These are phyloP conservation scores for Chrysochloris asiatica DNA, from an alignment of 2,113 vertebrate species.

Conservation along the genomic window DNA sequence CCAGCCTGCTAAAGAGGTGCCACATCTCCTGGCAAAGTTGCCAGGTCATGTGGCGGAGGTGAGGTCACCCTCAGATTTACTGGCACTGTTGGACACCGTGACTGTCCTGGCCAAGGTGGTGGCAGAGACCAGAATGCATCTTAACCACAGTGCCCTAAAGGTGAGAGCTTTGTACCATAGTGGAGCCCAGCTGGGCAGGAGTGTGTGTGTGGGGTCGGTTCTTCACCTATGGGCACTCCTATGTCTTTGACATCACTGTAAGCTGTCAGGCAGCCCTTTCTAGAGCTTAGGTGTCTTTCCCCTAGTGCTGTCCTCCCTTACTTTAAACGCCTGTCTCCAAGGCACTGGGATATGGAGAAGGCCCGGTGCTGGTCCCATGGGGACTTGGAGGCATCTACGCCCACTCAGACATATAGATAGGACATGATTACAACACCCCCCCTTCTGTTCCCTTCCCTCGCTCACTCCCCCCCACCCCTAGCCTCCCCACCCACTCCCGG, in stretches of 20 bases:
- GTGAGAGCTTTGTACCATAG: constrained; percentile 54
- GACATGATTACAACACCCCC: not conserved
- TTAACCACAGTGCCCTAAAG: constrained; percentile 38
- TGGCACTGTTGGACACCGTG: constrained; percentile 43
- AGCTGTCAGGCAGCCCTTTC: too few relatives aligned
- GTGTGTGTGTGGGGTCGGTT: fast-evolving
- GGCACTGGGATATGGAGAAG: too few relatives aligned
- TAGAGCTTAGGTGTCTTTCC: not conserved
- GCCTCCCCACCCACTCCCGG: too few relatives aligned
- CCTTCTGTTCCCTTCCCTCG: too few relatives aligned
- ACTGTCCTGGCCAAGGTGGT: constrained; percentile 54
- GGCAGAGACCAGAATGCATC: not conserved
- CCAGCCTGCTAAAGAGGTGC: constrained; percentile 30
- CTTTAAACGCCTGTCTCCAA: not conserved
- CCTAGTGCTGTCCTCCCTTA: too few relatives aligned
- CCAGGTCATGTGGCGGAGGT: not conserved
- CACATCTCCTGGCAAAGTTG: constrained; percentile 34
- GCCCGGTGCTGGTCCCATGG: not conserved
- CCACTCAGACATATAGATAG: not conserved
- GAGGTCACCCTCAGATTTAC: constrained; percentile 53
- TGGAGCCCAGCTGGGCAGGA: not conserved
- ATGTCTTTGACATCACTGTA: not conserved
- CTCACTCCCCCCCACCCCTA: too few relatives aligned
- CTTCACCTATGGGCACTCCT: not conserved
- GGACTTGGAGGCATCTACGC: not conserved